These are phyloP conservation scores for Henicopernis longicauda DNA, from an alignment of 2,113 vertebrate species.

Conservation along the genomic window DNA sequence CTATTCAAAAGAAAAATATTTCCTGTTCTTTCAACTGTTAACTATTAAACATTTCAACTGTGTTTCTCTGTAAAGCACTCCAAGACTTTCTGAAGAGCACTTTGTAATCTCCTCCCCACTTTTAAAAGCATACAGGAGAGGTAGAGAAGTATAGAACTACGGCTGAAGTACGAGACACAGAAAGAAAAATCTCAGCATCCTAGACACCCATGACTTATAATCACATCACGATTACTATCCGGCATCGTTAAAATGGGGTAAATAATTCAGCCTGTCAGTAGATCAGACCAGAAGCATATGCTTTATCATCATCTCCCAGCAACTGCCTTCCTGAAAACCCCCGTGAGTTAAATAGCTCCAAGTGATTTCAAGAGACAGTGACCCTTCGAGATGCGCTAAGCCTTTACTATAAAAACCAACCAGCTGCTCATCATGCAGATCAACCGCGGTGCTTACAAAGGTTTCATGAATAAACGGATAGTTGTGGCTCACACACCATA, in stretches of 20 bases:
- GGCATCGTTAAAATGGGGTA: rapidly evolving
- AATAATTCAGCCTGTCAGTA: background rate
- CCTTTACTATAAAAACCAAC: background rate
- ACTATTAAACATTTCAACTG: background rate
- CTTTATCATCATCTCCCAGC: background rate
- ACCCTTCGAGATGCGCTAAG: background rate
- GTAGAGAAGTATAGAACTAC: background rate
- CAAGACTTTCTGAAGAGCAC: background rate
- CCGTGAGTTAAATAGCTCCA: background rate
- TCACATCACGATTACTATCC: background rate
- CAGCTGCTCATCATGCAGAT: background rate
- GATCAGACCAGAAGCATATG: background rate
- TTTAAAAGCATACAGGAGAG: background rate
- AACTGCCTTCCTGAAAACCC: background rate
- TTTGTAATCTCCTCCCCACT: background rate
- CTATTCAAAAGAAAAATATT: background rate
- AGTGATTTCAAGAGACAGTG: background rate
- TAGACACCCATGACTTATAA: background rate
- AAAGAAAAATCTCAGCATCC: background rate
- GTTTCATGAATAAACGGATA: background rate
- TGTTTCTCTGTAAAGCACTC: background rate
- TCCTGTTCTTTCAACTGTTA: background rate
- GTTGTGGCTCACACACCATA: background rate
- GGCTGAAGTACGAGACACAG: background rate
- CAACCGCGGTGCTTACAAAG: background rate